A percentile compares a stretch with the other conserved stretches of the same genome.
Evolutionary conservation across 2,888 invertebrate genomes (phyloP).

Genomic region (Drymonia ruficornis): DNA sequence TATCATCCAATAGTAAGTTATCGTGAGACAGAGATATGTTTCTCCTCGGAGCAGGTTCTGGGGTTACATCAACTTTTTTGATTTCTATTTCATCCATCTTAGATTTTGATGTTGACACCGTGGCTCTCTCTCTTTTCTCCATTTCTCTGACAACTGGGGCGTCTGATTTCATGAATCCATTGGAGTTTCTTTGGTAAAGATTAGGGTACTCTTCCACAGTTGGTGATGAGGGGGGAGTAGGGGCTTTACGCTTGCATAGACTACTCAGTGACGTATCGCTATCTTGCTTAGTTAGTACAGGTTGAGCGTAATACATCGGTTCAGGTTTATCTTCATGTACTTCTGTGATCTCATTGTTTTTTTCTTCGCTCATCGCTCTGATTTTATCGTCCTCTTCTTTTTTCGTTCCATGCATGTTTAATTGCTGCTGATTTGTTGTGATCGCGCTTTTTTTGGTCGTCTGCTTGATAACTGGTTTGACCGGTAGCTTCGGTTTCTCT

Average conservation of each 20-base stretch:
- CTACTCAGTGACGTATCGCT: conserved; percentile 82
- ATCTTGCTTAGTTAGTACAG: conserved; percentile 83
- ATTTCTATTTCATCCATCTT: conserved; percentile 66
- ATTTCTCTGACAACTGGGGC: conserved; percentile 90
- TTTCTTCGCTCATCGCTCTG: conserved; percentile 61
- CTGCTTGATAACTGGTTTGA: conserved; percentile 84
- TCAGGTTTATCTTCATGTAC: conserved; percentile 70
- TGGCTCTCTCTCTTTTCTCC: conserved; percentile 89
- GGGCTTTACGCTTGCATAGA: conserved; percentile 90
- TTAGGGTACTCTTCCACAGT: conserved; percentile 78
- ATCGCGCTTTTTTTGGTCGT: conserved; percentile 67
- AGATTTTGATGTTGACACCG: conserved; percentile 57
- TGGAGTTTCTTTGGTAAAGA: conserved; percentile 86
- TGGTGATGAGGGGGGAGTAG: conserved; percentile 87
- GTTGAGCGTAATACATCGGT: conserved; percentile 75
- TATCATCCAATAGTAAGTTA: conserved; percentile 85
- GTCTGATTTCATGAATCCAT: conserved; percentile 84
- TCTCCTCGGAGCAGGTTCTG: conserved; percentile 88
- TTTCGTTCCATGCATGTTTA: conserved; percentile 81
- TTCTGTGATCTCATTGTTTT: conserved; percentile 70
- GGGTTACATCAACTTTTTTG: conserved; percentile 65
- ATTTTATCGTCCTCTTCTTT: conserved; percentile 61
- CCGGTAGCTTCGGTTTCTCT: conserved; percentile 87
- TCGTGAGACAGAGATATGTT: conserved; percentile 91
- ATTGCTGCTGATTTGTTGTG: conserved; percentile 74